phyloP scores from a whole-genome alignment of 2,113 vertebrate genomes.

The Tursiops truncatus region DNA sequence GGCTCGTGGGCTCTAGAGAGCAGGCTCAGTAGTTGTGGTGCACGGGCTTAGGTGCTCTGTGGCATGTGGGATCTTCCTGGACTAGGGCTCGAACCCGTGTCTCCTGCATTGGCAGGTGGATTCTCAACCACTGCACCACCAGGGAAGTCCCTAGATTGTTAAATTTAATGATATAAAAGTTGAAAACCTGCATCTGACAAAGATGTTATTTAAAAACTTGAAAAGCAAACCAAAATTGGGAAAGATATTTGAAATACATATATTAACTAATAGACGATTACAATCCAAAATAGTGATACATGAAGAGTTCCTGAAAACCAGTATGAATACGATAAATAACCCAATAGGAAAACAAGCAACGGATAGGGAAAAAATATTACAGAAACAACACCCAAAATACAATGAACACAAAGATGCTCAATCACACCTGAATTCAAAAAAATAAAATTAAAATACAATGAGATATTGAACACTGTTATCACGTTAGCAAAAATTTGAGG shows the following conservation, averaged over 20 bases:
- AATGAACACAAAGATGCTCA: background rate
- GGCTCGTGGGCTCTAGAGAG: no score
- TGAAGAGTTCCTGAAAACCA: background rate
- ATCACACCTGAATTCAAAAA: background rate
- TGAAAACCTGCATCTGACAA: background rate
- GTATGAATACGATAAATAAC: background rate
- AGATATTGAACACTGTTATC: background rate
- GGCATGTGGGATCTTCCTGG: no score
- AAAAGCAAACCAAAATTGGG: background rate
- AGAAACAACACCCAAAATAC: background rate
- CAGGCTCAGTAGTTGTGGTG: no score
- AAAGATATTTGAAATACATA: background rate
- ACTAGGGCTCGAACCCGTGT: no score
- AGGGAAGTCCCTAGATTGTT: background rate
- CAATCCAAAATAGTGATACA: background rate
- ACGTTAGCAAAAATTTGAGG: background rate
- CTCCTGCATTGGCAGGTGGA: no score
- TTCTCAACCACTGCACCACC: no score
- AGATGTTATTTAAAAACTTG: background rate
- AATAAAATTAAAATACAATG: slow-evolving; percentile 11
- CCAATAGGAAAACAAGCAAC: background rate
- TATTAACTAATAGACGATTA: background rate
- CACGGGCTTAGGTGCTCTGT: no score
- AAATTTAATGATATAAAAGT: background rate
- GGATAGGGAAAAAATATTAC: background rate